phyloP scores from a whole-genome alignment of 2,113 vertebrate species.

The Orthonyx spaldingii region DNA sequence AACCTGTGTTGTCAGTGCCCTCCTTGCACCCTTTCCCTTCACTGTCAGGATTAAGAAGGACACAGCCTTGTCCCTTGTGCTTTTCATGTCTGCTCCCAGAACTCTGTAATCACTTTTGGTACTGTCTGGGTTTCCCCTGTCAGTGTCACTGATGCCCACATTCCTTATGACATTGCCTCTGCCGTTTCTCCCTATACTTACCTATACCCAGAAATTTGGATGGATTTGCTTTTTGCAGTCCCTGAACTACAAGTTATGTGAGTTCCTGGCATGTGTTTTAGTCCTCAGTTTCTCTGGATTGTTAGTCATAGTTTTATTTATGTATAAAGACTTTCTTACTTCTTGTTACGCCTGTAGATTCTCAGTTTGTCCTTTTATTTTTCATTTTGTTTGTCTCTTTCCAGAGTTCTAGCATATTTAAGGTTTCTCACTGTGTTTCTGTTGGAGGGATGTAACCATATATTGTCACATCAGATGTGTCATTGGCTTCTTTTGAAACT shows the following conservation, averaged over 20 bases:
- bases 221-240: neutral
- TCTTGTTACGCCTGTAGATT: rapidly evolving
- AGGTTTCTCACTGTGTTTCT: neutral
- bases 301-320: neutral
- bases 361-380: neutral
- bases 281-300: neutral
- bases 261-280: neutral
- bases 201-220: neutral
- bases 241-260: neutral
- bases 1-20: neutral
- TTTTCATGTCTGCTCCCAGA: neutral
- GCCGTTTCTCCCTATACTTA: neutral
- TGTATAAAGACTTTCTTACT: neutral
- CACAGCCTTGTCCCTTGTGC: rapidly evolving
- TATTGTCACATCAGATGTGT: neutral
- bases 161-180: neutral
- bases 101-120: neutral
- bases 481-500: neutral
- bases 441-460: neutral
- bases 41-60: neutral
- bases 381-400: neutral
- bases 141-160: neutral
- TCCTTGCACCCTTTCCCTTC: neutral
- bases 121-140: neutral
- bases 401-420: neutral